Evolutionary conservation across 2,113 vertebrate genomes (phyloP).

Genomic region (Indicator maculatus): DNA sequence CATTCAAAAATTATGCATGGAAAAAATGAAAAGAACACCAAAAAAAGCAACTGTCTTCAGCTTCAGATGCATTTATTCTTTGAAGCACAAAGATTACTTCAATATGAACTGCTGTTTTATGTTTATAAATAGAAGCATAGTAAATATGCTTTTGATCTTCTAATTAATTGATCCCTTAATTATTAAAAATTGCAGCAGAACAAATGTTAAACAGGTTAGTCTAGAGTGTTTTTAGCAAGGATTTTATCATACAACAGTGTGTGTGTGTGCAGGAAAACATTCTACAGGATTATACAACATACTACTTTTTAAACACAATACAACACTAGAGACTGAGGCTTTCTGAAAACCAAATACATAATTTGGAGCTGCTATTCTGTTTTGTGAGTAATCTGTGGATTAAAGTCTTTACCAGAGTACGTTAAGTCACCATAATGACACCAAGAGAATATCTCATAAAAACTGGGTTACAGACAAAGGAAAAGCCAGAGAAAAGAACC

Average conservation of each 20-base stretch:
- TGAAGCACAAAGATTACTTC: background rate
- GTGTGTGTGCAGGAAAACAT: background rate
- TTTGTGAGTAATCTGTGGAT: constrained; percentile 12
- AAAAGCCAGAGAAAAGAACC: background rate
- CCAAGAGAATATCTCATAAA: background rate
- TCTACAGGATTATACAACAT: background rate
- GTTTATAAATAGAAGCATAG: constrained; percentile 28
- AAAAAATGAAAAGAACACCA: background rate
- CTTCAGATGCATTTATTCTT: background rate
- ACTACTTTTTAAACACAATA: background rate
- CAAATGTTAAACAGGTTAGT: background rate
- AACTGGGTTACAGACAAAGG: background rate
- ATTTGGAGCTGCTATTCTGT: background rate
- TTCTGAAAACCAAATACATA: background rate
- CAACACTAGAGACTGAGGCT: background rate
- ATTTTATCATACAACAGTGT: background rate
- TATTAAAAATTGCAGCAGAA: constrained; percentile 19
- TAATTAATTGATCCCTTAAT: constrained; percentile 25
- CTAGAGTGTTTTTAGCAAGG: background rate
- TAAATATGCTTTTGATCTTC: constrained; percentile 39
- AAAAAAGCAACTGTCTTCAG: background rate
- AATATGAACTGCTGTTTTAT: constrained; percentile 12
- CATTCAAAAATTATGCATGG: background rate
- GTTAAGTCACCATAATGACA: background rate
- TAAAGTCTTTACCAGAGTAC: background rate